phyloP scores from a whole-genome alignment of 2,888 invertebrate species.

The Timema podura region DNA sequence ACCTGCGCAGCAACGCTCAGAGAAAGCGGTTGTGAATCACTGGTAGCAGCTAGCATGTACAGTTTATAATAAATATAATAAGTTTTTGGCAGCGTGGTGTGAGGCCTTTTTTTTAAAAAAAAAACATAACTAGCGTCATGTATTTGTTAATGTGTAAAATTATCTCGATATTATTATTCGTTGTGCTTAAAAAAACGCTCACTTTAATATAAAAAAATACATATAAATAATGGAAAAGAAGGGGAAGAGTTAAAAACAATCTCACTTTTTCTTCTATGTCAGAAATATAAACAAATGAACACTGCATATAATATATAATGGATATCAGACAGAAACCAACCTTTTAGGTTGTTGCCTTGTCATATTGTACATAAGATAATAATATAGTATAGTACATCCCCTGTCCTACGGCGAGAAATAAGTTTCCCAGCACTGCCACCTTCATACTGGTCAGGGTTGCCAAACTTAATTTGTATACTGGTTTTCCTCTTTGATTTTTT shows the following conservation, averaged over 20 bases:
- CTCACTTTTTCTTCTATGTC: slow-evolving; percentile 12
- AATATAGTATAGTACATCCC: not conserved
- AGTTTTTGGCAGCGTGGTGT: not conserved
- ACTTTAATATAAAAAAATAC: not conserved
- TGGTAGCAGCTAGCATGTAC: slow-evolving; percentile 13
- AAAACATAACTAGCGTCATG: not conserved
- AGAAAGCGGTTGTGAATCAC: slow-evolving; percentile 7
- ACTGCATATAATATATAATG: slow-evolving; percentile 19
- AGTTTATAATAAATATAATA: slow-evolving; percentile 8
- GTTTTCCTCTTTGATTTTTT: too few species aligned
- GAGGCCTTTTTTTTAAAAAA: not conserved
- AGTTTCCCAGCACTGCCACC: too few species aligned
- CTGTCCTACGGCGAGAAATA: too few species aligned
- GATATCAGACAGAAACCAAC: slow-evolving; percentile 20
- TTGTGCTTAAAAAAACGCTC: not conserved
- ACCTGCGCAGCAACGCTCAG: too few species aligned
- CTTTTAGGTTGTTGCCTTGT: slow-evolving; percentile 28
- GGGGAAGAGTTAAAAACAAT: not conserved
- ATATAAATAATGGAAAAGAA: not conserved
- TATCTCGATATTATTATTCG: not conserved
- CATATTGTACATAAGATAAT: slow-evolving; percentile 27
- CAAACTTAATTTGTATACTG: too few species aligned
- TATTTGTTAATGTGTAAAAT: not conserved
- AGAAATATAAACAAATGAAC: slow-evolving; percentile 21
- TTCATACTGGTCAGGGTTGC: too few species aligned